Evolutionary conservation across 1,140 invertebrate species (phyloP).

Genomic region (Yoshiicerus persimilis): DNA sequence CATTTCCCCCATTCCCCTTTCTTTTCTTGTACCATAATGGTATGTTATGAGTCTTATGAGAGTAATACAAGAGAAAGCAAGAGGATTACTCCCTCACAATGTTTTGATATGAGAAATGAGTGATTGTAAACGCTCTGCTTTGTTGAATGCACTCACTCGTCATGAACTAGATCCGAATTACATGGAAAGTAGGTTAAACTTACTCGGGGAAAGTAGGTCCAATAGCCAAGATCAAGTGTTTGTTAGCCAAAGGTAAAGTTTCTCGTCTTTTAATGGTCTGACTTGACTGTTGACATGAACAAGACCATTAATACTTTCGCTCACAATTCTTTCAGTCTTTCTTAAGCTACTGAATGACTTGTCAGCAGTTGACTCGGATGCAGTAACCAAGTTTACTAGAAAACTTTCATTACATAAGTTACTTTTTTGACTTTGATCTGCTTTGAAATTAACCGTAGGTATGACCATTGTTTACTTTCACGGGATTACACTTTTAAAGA

Average conservation of each 20-base stretch:
- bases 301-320: not conserved
- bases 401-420: not conserved
- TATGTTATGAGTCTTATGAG: too few species aligned
- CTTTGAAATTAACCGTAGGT: not conserved
- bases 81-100: too few species aligned
- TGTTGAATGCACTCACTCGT: not conserved
- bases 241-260: not conserved
- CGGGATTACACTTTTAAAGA: not conserved
- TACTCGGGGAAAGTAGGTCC: not conserved
- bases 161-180: not conserved
- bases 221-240: constrained; percentile 6
- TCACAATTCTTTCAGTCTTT: not conserved
- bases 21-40: too few species aligned
- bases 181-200: not conserved
- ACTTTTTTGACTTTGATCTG: not conserved
- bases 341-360: not conserved
- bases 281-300: not conserved
- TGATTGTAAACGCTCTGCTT: not conserved
- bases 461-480: not conserved
- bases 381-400: not conserved
- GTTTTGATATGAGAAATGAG: too few species aligned
- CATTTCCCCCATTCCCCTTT: not conserved
- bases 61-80: too few species aligned
- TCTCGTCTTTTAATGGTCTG: not conserved
- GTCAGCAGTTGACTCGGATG: not conserved